phyloP scores from a whole-genome alignment of 2,888 invertebrate species.

The Mycalesis mineus region DNA sequence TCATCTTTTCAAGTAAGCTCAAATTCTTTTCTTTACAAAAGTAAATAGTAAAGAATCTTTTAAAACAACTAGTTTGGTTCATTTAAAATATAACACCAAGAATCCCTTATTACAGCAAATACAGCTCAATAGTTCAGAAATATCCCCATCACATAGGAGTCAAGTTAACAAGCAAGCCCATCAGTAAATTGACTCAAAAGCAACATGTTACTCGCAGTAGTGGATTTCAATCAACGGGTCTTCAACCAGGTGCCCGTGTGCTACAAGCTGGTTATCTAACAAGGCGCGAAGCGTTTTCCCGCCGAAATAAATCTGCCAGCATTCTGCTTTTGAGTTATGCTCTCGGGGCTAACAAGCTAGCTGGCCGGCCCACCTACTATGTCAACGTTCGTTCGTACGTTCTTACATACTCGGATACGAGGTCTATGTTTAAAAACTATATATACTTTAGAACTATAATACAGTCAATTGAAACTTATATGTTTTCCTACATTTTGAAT shows the following conservation, averaged over 20 bases:
- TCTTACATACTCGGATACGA: not conserved
- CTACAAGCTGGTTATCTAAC: constrained; percentile 14
- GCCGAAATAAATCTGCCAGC: constrained; percentile 36
- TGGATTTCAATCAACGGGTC: constrained; percentile 9
- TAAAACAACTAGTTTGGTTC: too few relatives aligned
- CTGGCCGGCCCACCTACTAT: constrained; percentile 4
- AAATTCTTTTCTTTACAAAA: too few relatives aligned
- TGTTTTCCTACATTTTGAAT: too few relatives aligned
- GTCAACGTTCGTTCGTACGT: too few relatives aligned
- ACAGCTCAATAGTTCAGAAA: too few relatives aligned
- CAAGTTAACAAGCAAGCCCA: constrained; percentile 4
- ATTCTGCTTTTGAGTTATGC: constrained; percentile 37
- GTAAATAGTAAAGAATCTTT: too few relatives aligned
- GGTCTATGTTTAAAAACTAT: not conserved
- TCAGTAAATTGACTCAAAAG: constrained; percentile 5
- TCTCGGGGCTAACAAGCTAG: constrained; percentile 32
- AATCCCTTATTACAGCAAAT: too few relatives aligned
- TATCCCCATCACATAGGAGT: not conserved
- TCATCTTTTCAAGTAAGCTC: too few relatives aligned
- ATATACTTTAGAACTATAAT: too few relatives aligned
- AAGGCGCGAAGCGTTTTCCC: constrained; percentile 11
- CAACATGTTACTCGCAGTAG: not conserved
- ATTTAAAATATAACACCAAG: too few relatives aligned
- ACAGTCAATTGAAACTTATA: too few relatives aligned
- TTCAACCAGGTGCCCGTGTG: constrained; percentile 6